phyloP scores from a whole-genome alignment of 2,888 invertebrate species.

The Matsumyia berberina region DNA sequence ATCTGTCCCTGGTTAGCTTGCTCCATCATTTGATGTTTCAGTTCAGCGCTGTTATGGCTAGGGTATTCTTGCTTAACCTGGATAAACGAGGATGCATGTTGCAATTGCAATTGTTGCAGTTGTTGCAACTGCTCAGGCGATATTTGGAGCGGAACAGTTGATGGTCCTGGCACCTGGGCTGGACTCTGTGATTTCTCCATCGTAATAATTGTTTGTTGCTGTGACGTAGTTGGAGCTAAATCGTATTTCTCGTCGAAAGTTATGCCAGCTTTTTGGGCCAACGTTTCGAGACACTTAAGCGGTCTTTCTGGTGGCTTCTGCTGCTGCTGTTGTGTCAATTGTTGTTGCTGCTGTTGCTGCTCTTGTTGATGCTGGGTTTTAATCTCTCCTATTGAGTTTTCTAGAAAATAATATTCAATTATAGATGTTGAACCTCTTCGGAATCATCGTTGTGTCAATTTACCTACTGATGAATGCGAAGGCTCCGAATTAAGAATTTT shows the following conservation, averaged over 20 bases:
- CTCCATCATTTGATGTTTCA: constrained; percentile 83
- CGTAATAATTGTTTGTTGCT: constrained; percentile 85
- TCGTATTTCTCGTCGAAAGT: constrained; percentile 91
- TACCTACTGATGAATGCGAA: constrained; percentile 83
- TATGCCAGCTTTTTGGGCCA: constrained; percentile 90
- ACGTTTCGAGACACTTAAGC: constrained; percentile 89
- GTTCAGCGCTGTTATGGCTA: constrained; percentile 79
- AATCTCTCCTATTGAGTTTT: constrained; percentile 77
- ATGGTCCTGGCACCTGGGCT: constrained; percentile 83
- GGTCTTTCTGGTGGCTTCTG: constrained; percentile 83
- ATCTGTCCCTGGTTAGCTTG: constrained; percentile 85
- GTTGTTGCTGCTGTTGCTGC: constrained; percentile 79
- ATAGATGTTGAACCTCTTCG: not conserved
- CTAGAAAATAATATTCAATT: constrained; percentile 35
- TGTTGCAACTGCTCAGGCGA: constrained; percentile 86
- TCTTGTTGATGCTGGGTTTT: constrained; percentile 84
- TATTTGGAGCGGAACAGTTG: constrained; percentile 83
- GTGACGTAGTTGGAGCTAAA: constrained; percentile 84
- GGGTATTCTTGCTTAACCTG: constrained; percentile 84
- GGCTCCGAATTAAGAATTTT: constrained; percentile 80
- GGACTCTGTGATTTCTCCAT: constrained; percentile 87
- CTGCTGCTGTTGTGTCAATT: constrained; percentile 79
- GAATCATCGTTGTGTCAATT: constrained; percentile 78
- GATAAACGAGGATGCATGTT: constrained; percentile 86
- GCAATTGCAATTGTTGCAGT: constrained; percentile 87